phyloP scores from a whole-genome alignment of 2,888 invertebrate species.

The Chloroclystis v-ata region DNA sequence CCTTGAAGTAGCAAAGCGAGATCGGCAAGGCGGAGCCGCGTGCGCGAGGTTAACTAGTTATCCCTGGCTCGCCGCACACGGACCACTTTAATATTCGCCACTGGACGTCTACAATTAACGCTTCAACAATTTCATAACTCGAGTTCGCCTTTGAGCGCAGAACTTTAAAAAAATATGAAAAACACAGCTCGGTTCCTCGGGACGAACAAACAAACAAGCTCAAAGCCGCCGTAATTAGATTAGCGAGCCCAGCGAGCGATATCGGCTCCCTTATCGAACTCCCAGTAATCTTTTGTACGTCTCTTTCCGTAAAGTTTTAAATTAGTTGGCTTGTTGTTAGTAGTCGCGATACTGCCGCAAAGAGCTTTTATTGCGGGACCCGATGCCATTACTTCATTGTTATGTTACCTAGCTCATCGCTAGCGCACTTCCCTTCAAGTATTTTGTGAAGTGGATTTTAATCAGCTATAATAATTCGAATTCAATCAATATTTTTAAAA shows the following conservation, averaged over 20 bases:
- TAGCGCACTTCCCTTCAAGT: no score
- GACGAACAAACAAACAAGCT: slow-evolving; percentile 51
- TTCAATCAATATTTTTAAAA: no score
- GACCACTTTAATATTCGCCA: slow-evolving; percentile 72
- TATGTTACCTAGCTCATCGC: no score
- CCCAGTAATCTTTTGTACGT: slow-evolving; percentile 41
- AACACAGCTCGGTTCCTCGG: slow-evolving; percentile 52
- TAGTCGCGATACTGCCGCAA: slow-evolving; percentile 6
- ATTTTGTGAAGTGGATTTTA: no score
- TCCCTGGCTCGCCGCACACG: slow-evolving; percentile 51
- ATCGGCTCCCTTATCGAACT: slow-evolving; percentile 40
- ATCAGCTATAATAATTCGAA: no score
- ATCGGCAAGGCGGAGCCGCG: slow-evolving; percentile 11
- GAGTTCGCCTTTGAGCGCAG: slow-evolving; percentile 68
- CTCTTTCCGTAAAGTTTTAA: slow-evolving; percentile 33
- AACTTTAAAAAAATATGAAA: slow-evolving; percentile 55
- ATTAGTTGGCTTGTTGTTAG: slow-evolving; percentile 19
- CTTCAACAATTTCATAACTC: slow-evolving; percentile 76
- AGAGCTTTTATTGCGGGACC: slow-evolving; percentile 4
- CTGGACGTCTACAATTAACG: slow-evolving; percentile 76
- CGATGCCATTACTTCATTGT: background rate
- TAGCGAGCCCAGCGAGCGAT: slow-evolving; percentile 45
- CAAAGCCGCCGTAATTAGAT: slow-evolving; percentile 61
- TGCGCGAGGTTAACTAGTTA: slow-evolving; percentile 63
- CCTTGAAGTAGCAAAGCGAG: slow-evolving; percentile 5